Conservation (phyloP, 2,113 vertebrate genomes). For the Eolophus roseicapilla region DNA sequence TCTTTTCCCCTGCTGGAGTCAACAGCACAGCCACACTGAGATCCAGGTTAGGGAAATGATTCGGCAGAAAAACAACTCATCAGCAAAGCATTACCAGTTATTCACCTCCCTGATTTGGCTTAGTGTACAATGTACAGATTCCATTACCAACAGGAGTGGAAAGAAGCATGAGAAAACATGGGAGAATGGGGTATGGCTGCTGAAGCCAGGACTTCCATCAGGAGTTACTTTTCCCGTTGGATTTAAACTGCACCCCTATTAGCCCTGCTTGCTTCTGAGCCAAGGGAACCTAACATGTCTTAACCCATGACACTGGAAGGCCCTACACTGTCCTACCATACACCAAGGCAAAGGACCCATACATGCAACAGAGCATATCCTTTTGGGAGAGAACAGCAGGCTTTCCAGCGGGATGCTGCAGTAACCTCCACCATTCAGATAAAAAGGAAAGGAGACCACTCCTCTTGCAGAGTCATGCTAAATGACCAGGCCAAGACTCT, state of each 20-base stretch:
- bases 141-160: fast-evolving
- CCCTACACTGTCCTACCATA: background rate
- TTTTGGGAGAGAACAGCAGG: background rate
- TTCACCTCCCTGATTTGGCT: background rate
- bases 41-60: background rate
- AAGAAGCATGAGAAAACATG: background rate
- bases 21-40: background rate
- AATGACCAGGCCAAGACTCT: background rate
- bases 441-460: background rate
- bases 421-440: background rate
- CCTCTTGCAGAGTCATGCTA: background rate
- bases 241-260: background rate
- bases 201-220: background rate
- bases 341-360: background rate
- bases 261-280: background rate
- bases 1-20: background rate
- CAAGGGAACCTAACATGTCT: background rate
- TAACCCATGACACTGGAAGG: background rate
- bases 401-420: background rate
- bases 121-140: background rate
- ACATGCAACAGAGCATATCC: too few relatives aligned
- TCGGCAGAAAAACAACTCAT: background rate
- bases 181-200: background rate
- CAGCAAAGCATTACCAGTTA: background rate
- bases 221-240: background rate